Evolutionary conservation across 2,888 invertebrate genomes (phyloP).

Genomic region (Drosophila pegasa): DNA sequence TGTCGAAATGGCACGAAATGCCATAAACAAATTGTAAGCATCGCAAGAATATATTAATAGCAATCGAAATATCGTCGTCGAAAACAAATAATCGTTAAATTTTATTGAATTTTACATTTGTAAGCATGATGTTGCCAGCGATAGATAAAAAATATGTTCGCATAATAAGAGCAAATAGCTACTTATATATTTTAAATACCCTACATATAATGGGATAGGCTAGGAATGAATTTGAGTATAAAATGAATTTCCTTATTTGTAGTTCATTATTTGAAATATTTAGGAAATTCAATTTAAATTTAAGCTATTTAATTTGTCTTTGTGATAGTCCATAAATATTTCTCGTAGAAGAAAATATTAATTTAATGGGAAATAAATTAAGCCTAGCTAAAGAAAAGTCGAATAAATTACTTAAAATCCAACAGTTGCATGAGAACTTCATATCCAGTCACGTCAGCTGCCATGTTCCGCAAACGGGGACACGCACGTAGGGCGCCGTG

Average conservation of each 20-base stretch:
- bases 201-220: background rate
- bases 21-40: constrained; percentile 61
- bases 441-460: constrained; percentile 26
- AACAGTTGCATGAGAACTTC: constrained; percentile 1
- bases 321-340: background rate
- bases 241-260: background rate
- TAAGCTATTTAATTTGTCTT: background rate
- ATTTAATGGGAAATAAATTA: constrained; percentile 6
- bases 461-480: constrained; percentile 7
- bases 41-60: constrained; percentile 52
- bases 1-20: constrained; percentile 38
- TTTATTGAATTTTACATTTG: constrained; percentile 55
- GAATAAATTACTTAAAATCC: constrained; percentile 1
- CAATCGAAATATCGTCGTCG: constrained; percentile 54
- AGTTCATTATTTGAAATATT: background rate
- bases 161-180: constrained; percentile 7
- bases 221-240: background rate
- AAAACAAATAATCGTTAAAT: constrained; percentile 73
- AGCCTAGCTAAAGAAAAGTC: background rate
- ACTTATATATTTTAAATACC: background rate
- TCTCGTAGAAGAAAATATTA: background rate
- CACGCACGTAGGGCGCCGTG: constrained; percentile 17
- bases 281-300: background rate
- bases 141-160: constrained; percentile 23
- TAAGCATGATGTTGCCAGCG: constrained; percentile 39